These are phyloP conservation scores for Puffinus mauretanicus DNA, from an alignment of 2,113 vertebrate species.

Conservation along the genomic window DNA sequence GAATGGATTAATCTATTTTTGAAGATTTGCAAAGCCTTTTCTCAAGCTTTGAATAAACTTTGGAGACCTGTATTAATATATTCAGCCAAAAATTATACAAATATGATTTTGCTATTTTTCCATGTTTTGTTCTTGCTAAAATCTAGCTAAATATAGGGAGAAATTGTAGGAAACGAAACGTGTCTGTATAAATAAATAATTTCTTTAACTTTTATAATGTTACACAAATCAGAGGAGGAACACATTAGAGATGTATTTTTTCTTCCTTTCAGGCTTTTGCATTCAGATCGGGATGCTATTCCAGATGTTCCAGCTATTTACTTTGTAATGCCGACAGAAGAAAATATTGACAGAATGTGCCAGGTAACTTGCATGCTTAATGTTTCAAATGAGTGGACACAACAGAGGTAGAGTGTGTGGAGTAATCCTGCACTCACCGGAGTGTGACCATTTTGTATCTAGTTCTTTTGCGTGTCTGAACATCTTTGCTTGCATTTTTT, in stretches of 20 bases:
- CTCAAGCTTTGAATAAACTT: neutral
- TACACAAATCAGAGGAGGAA: neutral
- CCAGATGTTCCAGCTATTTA: conserved; percentile 97
- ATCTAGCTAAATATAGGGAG: neutral
- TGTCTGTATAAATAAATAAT: neutral
- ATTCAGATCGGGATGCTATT: conserved; percentile 96
- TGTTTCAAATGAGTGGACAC: neutral
- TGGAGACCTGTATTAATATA: neutral
- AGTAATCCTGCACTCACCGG: neutral
- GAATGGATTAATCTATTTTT: neutral
- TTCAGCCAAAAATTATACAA: neutral
- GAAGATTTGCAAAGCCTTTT: neutral
- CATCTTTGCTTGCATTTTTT: neutral
- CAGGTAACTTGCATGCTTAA: conserved; percentile 78
- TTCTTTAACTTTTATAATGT: neutral
- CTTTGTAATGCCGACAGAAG: conserved; percentile 97
- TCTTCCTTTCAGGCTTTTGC: conserved; percentile 81
- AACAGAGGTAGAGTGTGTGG: neutral
- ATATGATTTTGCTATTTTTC: neutral
- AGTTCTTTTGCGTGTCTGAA: neutral
- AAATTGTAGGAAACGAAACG: neutral
- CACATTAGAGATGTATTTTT: neutral
- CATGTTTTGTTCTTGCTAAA: neutral
- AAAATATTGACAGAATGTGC: conserved; percentile 97
- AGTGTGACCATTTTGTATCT: neutral